Conservation (phyloP, 2,113 vertebrate species). For the Paedocypris sp. region DNA sequence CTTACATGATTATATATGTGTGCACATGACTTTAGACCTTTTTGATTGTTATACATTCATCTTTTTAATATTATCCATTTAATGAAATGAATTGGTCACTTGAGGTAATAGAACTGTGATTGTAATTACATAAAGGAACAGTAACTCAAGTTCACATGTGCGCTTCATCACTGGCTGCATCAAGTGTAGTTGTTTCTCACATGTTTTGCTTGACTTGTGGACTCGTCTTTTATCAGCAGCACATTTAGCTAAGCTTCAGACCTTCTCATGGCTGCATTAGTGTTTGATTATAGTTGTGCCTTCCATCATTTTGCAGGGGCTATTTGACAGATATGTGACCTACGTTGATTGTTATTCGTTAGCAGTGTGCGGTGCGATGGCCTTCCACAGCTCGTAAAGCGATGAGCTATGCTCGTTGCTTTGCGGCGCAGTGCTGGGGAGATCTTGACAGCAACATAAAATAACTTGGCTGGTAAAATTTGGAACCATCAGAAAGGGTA, state of each 20-base stretch:
- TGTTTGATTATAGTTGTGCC: not conserved
- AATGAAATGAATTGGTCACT: too few relatives aligned
- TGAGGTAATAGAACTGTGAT: too few relatives aligned
- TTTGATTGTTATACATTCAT: too few relatives aligned
- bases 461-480: not conserved
- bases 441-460: conserved; percentile 14
- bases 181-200: not conserved
- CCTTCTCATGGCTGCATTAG: conserved; percentile 3
- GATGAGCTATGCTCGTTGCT: conserved; percentile 14
- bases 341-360: conserved; percentile 26
- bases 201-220: not conserved
- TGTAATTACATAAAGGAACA: too few relatives aligned
- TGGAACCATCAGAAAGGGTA: not conserved
- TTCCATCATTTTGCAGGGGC: conserved; percentile 1
- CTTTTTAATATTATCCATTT: too few relatives aligned
- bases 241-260: not conserved
- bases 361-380: not conserved
- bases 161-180: too few relatives aligned
- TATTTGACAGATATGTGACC: conserved; percentile 11
- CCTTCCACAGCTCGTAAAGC: conserved; percentile 19
- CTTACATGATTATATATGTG: too few relatives aligned
- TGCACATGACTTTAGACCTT: too few relatives aligned
- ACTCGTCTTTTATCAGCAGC: not conserved
- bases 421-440: conserved; percentile 3
- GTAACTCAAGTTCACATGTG: too few relatives aligned